Base-by-base conservation (phyloP, 2,797 vertebrate species). In the Astyanax mexicanus region DNA sequence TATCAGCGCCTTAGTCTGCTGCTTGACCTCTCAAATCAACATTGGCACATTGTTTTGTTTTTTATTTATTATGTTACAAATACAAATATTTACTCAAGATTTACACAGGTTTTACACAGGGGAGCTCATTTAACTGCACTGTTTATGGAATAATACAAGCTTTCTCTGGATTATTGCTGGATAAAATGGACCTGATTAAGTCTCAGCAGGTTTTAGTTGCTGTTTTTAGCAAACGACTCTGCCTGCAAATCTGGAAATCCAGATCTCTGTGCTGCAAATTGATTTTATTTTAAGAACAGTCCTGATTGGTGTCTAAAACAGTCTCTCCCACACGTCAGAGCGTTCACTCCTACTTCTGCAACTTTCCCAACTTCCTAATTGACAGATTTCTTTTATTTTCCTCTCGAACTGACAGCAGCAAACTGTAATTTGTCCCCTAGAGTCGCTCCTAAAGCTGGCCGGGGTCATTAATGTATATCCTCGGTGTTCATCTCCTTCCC, bases 401-500 rank as follows among this genome's bases (percentile, higher is more conserved):
- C 9, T 51, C 42, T 75, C 44, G 37, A n/a, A 42, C 67, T 61
- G 67, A 75, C 21, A 55, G 17, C 75, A 47, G 61, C 69, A 40
- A 74, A 68, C 66, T 51, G 29, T 82, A 60, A 69, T 76, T 71
- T 76, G 68, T 68, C 69, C 45, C 19, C 67, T n/a, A 4, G 68
- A 61, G 60, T 64, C 58, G 17, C 47, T 17, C 7, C 21, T 67
- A 80, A 78, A 75, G 55, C 81, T 38, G 71, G 17, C n/a, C 54
- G 47, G 21, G 19, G 55, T 67, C 40, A 40, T 65, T 77, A 84
- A 86, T 44, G 61, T 78, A 78, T 76, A 72, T 75, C 73, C 55
- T 57, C 81, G 44, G 71, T 77, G 92, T 92, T 90, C 91, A 91
- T 92, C 92, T 91, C 88, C 90, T 85, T 92, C 87, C 88, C 84